Base-by-base conservation (phyloP, 92 coral and sea anemone genomes). In the Siderastrea radians region DNA sequence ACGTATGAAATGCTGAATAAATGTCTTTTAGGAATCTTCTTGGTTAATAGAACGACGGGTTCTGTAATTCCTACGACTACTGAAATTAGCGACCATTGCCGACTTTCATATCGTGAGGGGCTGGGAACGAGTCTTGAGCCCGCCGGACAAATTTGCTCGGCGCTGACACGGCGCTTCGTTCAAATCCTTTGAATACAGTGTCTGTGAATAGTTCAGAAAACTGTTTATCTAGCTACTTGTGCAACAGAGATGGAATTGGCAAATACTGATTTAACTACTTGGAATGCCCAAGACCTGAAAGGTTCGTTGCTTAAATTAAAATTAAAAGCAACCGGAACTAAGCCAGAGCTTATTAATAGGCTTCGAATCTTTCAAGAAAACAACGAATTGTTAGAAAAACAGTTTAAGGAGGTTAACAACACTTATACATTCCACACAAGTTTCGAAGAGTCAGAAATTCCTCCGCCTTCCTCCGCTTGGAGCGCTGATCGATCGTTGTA, bases 251-350 rank as follows among this genome's bases (percentile, higher is more conserved):
- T 75, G 63, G 60, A 4, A 75, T 57, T 75, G 43, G 62, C 79
- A 50, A 64, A 75, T 75, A 59, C 54, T n/a, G 72, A 84, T 72
- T 71, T 73, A 84, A 70, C 87, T 51, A 49, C 75, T 13, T 83
- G 87, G 87, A 83, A 61, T 16, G 48, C 66, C 67, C 53, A 84
- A 55, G 87, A 73, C 68, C 68, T 84, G 78, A 69, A 57, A 73
- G 67, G 43, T 68, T 44, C 73, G 69, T 84, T 73, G 80, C 79
- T 84, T n/a, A 73, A 84, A 54, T 84, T 73, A 53, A 82, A 54
- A 82, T 68, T 69, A 53, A 84, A 84, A 72, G 87, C 68, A 71
- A 84, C 87, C 2, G 79, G 80, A 83, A 71, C 80, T 47, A 83
- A 83, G 58, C 55, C 51, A 83, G 71, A 83, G n/a, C 87, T 69